Base-by-base conservation (phyloP, 2,888 invertebrate species). In the Pachymerium ferrugineum region DNA sequence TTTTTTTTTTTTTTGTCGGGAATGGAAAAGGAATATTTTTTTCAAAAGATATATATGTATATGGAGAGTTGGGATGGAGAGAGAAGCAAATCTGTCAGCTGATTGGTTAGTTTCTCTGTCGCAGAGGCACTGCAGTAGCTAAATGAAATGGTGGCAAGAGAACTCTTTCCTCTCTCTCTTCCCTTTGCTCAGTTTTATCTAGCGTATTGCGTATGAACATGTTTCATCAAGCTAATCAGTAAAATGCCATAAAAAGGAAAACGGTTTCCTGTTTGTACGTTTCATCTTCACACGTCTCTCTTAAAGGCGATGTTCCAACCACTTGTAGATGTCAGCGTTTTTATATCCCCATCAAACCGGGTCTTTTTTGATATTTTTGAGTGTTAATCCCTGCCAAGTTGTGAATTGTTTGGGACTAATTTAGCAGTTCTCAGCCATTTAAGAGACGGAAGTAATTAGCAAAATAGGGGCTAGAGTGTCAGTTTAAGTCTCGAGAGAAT, bases 111-210 rank as follows among this genome's bases (percentile, higher is more conserved):
- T 38, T 33, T 6, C 25, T 33, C 38, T 28, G 71, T 33, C 35
- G 71, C 71, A 71, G 71, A 33, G 35, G 71, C 71, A 71, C 71
- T 71, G 71, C 71, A 71, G 71, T 62, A 62, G 62, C 62, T 62
- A 62, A 62, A 62, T 62, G 62, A 62, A 62, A 62, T 62, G 62
- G 62, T 62, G 62, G 62, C 10, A 28, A 38, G 38, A 62, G 62
- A 62, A 28, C 22, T n/a, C 25, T 62, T 28, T 62, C 28, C 28
- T 62, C 62, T n/a, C 62, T 62, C 22, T 62, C 28, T 62, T 62
- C n/a, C 28, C 25, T 28, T 62, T 62, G 62, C 62, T 62, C 62
- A 62, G 62, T 28, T 62, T 62, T 62, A 62, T 62, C 62, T 62
- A 25, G 8, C 28, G 28, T 62, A 62, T 62, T 62, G 62, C 62